Evolutionary conservation across 2,113 vertebrate species (phyloP).

Genomic region (Crotalus horridus): DNA sequence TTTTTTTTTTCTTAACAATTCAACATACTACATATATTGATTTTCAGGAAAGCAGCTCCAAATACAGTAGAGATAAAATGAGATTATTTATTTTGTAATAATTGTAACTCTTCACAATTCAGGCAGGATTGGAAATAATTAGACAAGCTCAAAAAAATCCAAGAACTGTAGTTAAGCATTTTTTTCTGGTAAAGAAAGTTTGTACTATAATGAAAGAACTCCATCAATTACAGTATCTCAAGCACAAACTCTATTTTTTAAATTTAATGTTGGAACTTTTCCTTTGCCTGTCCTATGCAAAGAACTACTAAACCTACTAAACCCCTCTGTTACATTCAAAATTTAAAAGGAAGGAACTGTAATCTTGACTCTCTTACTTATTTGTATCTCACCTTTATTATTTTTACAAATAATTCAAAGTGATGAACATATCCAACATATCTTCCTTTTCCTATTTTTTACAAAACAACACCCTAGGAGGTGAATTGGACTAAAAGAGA

Average conservation of each 20-base stretch:
- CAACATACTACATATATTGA: not conserved
- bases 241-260: not conserved
- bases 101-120: not conserved
- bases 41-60: not conserved
- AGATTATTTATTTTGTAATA: not conserved
- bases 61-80: not conserved
- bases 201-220: not conserved
- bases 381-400: no score
- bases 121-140: not conserved
- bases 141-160: not conserved
- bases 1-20: not conserved
- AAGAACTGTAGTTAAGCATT: not conserved
- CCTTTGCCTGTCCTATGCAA: not conserved
- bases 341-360: no score
- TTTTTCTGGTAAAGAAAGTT: not conserved
- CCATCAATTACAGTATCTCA: not conserved
- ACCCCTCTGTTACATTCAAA: not conserved
- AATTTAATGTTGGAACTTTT: not conserved
- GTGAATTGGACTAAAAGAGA: no score
- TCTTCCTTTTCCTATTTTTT: no score
- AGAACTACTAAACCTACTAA: not conserved
- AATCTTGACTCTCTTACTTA: not conserved
- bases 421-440: no score
- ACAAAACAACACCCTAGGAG: no score
- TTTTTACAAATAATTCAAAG: no score